Evolutionary conservation across 2,888 invertebrate species (phyloP).

Genomic region (Troides oblongomaculatus): DNA sequence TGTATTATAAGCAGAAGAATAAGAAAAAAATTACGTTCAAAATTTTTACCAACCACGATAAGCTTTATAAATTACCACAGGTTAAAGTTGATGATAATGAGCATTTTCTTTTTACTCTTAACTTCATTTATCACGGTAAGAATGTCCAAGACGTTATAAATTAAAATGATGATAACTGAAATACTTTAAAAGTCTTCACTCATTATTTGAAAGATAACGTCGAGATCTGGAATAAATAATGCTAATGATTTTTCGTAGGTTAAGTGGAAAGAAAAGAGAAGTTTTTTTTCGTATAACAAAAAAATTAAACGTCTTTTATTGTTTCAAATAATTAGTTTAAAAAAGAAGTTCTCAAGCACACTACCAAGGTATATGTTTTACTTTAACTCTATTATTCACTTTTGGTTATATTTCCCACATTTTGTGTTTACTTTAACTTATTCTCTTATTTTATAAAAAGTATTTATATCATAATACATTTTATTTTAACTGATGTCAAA

Average conservation of each 20-base stretch:
- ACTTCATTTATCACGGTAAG: constrained; percentile 20
- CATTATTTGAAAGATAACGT: constrained; percentile 21
- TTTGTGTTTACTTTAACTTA: no score
- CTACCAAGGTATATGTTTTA: no score
- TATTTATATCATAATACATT: no score
- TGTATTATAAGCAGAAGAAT: background rate
- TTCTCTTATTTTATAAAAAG: no score
- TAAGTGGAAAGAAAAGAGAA: no score
- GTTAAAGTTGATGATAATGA: constrained; percentile 19
- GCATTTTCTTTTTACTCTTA: constrained; percentile 13
- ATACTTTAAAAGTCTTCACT: constrained; percentile 13
- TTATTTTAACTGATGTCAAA: no score
- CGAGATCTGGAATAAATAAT: background rate
- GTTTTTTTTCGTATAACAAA: no score
- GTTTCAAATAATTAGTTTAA: no score
- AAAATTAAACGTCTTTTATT: no score
- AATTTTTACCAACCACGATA: constrained; percentile 8
- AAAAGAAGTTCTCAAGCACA: no score
- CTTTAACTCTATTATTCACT: no score
- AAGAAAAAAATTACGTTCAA: background rate
- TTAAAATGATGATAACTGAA: constrained; percentile 15
- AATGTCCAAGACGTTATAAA: constrained; percentile 22
- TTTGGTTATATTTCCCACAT: no score
- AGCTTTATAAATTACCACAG: constrained; percentile 14
- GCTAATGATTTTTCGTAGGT: background rate